A percentile compares a stretch with the other conserved stretches of the same genome.
phyloP scores from a whole-genome alignment of 1,140 invertebrate genomes.

The Brachionus asplanchnoidis region DNA sequence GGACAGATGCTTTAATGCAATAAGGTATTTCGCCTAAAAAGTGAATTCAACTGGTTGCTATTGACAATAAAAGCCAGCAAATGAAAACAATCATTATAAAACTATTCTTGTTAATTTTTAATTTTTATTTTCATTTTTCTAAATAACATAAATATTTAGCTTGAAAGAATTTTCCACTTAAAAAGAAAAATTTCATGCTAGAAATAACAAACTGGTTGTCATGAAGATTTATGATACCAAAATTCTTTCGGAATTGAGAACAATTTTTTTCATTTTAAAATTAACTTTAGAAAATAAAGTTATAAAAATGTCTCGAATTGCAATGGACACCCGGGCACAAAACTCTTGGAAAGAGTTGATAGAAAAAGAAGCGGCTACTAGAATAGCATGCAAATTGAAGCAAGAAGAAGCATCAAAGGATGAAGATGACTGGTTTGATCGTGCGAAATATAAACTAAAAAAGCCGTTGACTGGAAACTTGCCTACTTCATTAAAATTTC shows the following conservation, averaged over 20 bases:
- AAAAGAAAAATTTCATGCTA: constrained; percentile 20
- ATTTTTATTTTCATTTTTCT: background rate
- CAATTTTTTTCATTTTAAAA: background rate
- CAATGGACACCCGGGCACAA: constrained; percentile 39
- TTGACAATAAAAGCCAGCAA: constrained; percentile 5
- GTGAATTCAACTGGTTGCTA: background rate
- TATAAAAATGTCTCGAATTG: constrained; percentile 30
- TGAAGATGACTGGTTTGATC: constrained; percentile 34
- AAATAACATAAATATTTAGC: constrained; percentile 21
- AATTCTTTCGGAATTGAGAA: background rate
- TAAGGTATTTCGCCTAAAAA: background rate
- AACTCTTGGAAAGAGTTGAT: constrained; percentile 43
- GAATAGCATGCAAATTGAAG: constrained; percentile 27
- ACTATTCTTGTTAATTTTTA: constrained; percentile 29
- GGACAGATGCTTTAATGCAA: background rate
- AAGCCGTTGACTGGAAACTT: background rate
- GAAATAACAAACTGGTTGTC: constrained; percentile 20
- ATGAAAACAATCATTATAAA: constrained; percentile 22
- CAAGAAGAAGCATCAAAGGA: constrained; percentile 13
- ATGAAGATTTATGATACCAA: constrained; percentile 17
- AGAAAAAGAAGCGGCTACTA: constrained; percentile 37
- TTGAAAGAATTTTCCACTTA: constrained; percentile 9
- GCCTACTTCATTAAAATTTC: constrained; percentile 1
- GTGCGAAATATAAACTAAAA: background rate
- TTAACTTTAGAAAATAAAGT: background rate